A percentile compares a stretch with the other conserved stretches of the same genome.
Conservation (phyloP, 2,113 vertebrate species). For the Lagenorhynchus albirostris region DNA sequence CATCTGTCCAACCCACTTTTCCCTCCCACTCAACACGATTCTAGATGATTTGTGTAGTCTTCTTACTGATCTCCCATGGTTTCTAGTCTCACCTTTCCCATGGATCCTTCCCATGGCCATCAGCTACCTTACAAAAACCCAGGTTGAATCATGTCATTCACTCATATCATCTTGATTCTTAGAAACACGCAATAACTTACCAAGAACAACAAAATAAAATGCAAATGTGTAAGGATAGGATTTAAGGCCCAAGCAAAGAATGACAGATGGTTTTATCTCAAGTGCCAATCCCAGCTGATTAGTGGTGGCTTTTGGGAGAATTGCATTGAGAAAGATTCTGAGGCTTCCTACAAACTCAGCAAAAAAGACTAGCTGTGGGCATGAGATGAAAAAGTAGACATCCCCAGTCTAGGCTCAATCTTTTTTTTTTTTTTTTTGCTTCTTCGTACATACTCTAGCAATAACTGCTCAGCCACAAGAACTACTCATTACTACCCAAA, state of each 20-base stretch:
- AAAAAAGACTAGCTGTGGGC: not conserved
- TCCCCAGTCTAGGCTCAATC: not conserved
- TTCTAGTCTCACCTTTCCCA: not conserved
- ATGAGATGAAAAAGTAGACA: not conserved
- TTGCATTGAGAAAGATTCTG: not conserved
- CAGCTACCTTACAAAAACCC: not conserved
- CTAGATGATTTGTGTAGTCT: not conserved
- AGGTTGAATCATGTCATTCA: not conserved
- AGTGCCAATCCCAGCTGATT: not conserved
- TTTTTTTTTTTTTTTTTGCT: not conserved
- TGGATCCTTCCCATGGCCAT: not conserved
- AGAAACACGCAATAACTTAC: not conserved
- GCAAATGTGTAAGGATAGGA: not conserved
- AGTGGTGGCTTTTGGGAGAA: not conserved
- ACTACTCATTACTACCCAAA: not conserved
- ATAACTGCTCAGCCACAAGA: not conserved
- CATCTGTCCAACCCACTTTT: no score
- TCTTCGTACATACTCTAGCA: not conserved
- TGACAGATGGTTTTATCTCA: not conserved
- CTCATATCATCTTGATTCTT: not conserved
- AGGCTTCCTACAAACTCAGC: not conserved
- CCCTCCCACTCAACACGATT: not conserved
- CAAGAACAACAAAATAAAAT: not conserved
- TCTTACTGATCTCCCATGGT: not conserved
- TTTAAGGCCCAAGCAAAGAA: not conserved